Evolutionary conservation across 1,140 invertebrate species (phyloP), one percentile per base, ranked within the genome.

Genomic region (Drosophila bocqueti): DNA sequence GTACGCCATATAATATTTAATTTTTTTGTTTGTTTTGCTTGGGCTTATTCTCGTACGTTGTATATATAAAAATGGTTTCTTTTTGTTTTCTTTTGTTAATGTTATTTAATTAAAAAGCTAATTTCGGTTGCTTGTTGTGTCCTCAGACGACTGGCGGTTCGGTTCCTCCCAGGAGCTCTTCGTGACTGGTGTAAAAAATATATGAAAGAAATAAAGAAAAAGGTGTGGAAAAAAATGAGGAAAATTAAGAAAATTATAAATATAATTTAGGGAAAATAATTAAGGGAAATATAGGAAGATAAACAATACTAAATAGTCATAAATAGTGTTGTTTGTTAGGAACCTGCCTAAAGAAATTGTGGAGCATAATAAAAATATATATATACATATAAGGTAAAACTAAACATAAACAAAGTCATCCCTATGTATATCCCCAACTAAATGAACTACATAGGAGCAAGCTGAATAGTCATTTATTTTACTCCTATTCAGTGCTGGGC

Each of bases 131-230:
- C 40, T 77, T 58, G 34, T 58, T 72, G 66, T 74, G 55, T 69
- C 65, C 79, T 84, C 79, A 92, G 76, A 91, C 85, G 67, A 91
- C 90, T 80, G 90, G 85, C 66, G 90, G 90, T 79, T 92, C 91
- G 57, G 90, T 91, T 66, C 86, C 91, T 42, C 81, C 90, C 42
- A 58, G 55, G 54, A 58, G 60, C 21, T 90, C 85, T 64, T 92
- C 76, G 55, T 76, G 60, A 68, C 84, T 91, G 18, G 34, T 47
- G 15, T 72, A 26, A 46, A 43, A 61, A 68, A 13, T 38, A 55
- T 26, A 40, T 40, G 15, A 55, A 61, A 59, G 16, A 24, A 24
- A 24, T 24, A 79, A 62, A 55, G 5, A 6, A 49, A 11, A 49
- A 42, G 49, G 58, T 34, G 16, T 0, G 13, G 13, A 24, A 46